Conservation (phyloP, 2,113 vertebrate species). For the Pica pica region DNA sequence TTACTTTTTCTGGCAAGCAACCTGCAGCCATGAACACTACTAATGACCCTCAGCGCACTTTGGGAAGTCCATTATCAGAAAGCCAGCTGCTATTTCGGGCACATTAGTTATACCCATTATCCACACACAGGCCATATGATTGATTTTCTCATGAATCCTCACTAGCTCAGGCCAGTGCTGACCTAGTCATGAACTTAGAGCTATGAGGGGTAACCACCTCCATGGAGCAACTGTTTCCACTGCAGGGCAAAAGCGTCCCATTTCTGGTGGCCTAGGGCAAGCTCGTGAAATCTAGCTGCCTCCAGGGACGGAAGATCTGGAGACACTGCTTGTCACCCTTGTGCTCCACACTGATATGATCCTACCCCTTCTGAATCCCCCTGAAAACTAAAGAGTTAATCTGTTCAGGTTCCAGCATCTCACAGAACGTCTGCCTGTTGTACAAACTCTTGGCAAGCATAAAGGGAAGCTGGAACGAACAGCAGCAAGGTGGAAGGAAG, state of each 20-base stretch:
- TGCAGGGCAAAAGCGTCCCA: not conserved
- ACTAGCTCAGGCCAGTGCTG: not conserved
- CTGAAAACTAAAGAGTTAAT: not conserved
- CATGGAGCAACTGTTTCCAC: not conserved
- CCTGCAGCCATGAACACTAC: conserved; percentile 25
- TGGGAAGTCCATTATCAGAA: conserved; percentile 21
- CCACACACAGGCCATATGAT: not conserved
- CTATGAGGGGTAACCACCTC: not conserved
- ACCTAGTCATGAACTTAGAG: not conserved
- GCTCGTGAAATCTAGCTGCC: not conserved
- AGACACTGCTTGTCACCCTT: not conserved
- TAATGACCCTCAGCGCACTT: conserved; percentile 21
- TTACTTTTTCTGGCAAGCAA: conserved; percentile 12
- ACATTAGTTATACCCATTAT: conserved; percentile 33
- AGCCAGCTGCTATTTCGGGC: conserved; percentile 36
- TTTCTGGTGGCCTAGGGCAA: not conserved
- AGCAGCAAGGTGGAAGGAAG: not conserved
- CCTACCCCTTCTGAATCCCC: not conserved
- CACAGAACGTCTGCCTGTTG: not conserved
- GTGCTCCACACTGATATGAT: not conserved
- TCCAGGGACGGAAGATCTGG: not conserved
- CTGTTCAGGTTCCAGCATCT: not conserved
- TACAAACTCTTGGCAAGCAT: not conserved
- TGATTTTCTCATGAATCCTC: not conserved
- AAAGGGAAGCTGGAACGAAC: not conserved